Base-by-base conservation (phyloP, 2,888 invertebrate genomes). In the Drosophila phalerata region DNA sequence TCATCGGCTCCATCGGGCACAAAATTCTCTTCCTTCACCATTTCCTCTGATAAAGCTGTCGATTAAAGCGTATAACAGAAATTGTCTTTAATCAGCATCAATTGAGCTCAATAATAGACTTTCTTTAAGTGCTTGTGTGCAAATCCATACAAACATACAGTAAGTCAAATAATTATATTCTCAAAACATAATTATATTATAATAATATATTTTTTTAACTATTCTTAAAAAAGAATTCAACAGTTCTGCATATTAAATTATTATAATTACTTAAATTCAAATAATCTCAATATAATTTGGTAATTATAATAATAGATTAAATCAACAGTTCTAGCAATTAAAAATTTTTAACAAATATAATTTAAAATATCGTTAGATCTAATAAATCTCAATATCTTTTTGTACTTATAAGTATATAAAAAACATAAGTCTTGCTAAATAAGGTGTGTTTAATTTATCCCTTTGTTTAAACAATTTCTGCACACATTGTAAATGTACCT, bases 1-100 rank as follows among this genome's bases (percentile, higher is more conserved):
- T 96, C 96, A 84, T 95, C 95, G 5, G 96, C 95, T 62, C 95
- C 96, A 93, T 96, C 96, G 42, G 93, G 93, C 22, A 93, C 93
- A 40, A 92, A 90, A n/a, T 84, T 89, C 34, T 85, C 88, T 62
- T 93, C 93, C 79, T 93, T 92, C 15, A 93, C 92, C 92, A 93
- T 94, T 81, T 93, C 93, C n/a, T 40, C 57, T 53, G 74, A 40
- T 56, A 57, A 52, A 57, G 47, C 71, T 60, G 30, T 10, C 58
- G 61, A 69, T 67, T 62, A 63, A 69, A 57, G 34, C 22, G 40
- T 49, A 62, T 15, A 34, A 48, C 4, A 66, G 32, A 72, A 79
- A 73, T 81, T 72, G 13, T 11, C 19, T 61, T 74, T 65, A 79
- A 84, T 89, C 73, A 74, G 52, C 53, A 43, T 76, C 70, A 84